Percentiles rank a stretch among this genome's conserved stretches.
Conservation (phyloP, 1,140 invertebrate species). For the Camponotus vicinus region DNA sequence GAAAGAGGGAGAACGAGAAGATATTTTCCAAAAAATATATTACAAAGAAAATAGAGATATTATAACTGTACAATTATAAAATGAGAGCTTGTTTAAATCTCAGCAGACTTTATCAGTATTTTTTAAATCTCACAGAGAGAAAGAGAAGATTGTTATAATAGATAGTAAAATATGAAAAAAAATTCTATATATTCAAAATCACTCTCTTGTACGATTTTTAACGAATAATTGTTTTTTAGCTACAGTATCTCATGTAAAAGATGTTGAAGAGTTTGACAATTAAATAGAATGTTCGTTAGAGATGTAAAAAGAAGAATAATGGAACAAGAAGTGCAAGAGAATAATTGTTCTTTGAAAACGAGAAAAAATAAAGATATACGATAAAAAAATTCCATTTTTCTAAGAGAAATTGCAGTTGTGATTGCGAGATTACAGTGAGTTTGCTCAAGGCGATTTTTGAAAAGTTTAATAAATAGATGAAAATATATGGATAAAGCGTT, state of each 20-base stretch:
- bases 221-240: too few relatives aligned
- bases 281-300: background rate
- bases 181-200: background rate
- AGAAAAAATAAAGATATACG: background rate
- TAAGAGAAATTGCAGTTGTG: background rate
- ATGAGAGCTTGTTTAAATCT: background rate
- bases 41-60: background rate
- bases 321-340: background rate
- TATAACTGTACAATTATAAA: background rate
- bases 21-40: background rate
- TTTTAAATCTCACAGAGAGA: background rate
- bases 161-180: background rate
- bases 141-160: background rate
- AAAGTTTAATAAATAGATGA: background rate
- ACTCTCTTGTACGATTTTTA: too few relatives aligned
- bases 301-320: background rate
- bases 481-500: slow-evolving; percentile 8
- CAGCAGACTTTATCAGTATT: too few relatives aligned
- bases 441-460: background rate
- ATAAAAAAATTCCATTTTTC: background rate
- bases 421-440: background rate
- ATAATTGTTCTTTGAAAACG: background rate
- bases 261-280: background rate
- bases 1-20: background rate
- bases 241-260: too few relatives aligned